phyloP scores from a whole-genome alignment of 2,113 vertebrate genomes.

The Tapirus terrestris region DNA sequence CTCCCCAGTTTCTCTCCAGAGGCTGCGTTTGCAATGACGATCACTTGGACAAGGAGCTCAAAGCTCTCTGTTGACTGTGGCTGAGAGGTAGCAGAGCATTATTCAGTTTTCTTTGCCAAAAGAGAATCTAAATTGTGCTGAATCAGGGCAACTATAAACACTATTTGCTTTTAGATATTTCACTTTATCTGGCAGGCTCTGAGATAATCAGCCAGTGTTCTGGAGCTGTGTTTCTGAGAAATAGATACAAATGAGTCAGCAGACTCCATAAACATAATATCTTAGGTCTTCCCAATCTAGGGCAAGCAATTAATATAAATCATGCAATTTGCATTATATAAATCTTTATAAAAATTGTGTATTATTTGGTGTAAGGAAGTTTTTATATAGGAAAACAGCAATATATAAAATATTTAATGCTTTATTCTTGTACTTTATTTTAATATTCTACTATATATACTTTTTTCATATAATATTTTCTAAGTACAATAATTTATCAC shows the following conservation, averaged over 20 bases:
- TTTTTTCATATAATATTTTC: not conserved
- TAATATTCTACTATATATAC: not conserved
- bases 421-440: not conserved
- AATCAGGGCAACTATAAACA: slow-evolving; percentile 17
- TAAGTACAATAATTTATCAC: not conserved
- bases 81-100: not conserved
- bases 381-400: not conserved
- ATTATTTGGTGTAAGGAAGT: not conserved
- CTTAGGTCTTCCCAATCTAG: not conserved
- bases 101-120: slow-evolving; percentile 41
- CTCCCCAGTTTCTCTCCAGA: not conserved
- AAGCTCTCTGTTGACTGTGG: not conserved
- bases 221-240: slow-evolving; percentile 50
- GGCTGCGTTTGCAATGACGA: not conserved
- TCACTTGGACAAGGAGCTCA: not conserved
- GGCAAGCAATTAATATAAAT: not conserved
- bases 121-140: slow-evolving; percentile 7
- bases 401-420: not conserved
- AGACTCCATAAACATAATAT: not conserved
- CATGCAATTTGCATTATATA: not conserved
- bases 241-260: not conserved
- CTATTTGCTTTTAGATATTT: slow-evolving; percentile 8
- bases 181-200: not conserved
- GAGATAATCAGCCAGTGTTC: not conserved
- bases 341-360: not conserved